phyloP scores from a whole-genome alignment of 1,140 invertebrate species.

The Saccostrea cuccullata region DNA sequence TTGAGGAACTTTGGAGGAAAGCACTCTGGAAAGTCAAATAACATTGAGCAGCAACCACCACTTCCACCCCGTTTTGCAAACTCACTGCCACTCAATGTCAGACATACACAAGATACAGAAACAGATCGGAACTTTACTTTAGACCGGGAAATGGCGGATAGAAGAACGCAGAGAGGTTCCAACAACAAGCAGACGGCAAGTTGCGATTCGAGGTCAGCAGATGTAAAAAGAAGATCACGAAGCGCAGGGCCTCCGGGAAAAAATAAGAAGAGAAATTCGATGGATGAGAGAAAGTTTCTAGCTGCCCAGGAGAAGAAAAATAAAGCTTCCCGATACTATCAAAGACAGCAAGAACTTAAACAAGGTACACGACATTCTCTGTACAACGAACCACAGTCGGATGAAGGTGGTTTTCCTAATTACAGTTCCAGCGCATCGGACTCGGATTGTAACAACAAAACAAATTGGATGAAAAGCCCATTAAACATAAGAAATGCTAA shows the following conservation, averaged over 20 bases:
- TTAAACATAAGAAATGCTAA: conserved; percentile 65
- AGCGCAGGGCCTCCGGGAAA: conserved; percentile 69
- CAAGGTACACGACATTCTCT: conserved; percentile 57
- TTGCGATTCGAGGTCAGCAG: conserved; percentile 39
- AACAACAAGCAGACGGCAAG: conserved; percentile 42
- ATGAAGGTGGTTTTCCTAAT: conserved; percentile 57
- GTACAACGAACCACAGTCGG: conserved; percentile 63
- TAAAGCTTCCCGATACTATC: conserved; percentile 46
- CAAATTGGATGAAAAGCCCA: conserved; percentile 73
- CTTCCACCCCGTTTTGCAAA: neutral
- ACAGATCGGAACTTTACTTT: conserved; percentile 2
- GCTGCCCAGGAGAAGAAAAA: conserved; percentile 46
- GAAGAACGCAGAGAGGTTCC: conserved; percentile 53
- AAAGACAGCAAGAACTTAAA: conserved; percentile 46
- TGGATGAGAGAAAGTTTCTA: conserved; percentile 53
- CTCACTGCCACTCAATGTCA: conserved; percentile 9
- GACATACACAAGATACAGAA: neutral
- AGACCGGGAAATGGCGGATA: conserved; percentile 63
- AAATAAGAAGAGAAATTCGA: conserved; percentile 59
- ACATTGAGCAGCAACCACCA: conserved; percentile 46
- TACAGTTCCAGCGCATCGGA: conserved; percentile 58
- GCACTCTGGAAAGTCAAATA: conserved; percentile 45
- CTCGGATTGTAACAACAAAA: conserved; percentile 65
- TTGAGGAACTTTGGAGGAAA: conserved; percentile 67
- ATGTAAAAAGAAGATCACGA: conserved; percentile 67